Evolutionary conservation across 2,113 vertebrate genomes (phyloP), one percentile per base, ranked within the genome.

Genomic region (Empidonax alnorum): DNA sequence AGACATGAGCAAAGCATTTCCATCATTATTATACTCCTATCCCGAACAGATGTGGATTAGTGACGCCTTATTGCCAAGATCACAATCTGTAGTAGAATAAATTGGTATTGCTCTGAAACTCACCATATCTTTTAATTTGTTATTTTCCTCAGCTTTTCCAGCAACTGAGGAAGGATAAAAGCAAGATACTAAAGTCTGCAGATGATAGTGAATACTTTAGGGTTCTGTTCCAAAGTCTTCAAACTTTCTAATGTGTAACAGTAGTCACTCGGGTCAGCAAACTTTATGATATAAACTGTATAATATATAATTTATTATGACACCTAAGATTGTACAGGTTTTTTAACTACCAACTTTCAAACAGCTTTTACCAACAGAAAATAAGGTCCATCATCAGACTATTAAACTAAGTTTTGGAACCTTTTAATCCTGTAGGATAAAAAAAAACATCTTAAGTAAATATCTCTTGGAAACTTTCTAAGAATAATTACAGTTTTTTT

Each of bases 31-130:
- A 95, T 65, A 85, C 41, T 95, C 41, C 68, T 75, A 37, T 52
- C 83, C 85, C 7, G 68, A 97, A 92, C 96, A 96, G 90, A 95
- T 96, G 93, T 89, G 92, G 90, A 96, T 96, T 96, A 96, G 90
- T 93, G 79, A 93, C 0, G 56, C 90, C 25, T 95, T 95, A 84
- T 81, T 97, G 67, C 79, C 90, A 94, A 94, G 68, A 92, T 66
- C 83, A 92, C 82, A 95, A 68, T 92, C 87, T 80, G 72, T 61
- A 53, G 72, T n/a, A 52, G 44, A 88, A 84, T 93, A 90, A 95
- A 71, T 61, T 76, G 78, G 69, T 93, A 84, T 74, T 95, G 28
- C 66, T 91, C 74, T 83, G 75, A 95, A 94, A 81, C 24, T 92
- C 49, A 66, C 27, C 21, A 62, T 50, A 58, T 67, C 33, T 75